Evolutionary conservation across 2,113 vertebrate species (phyloP).

Genomic region (Microcebus jonahi): DNA sequence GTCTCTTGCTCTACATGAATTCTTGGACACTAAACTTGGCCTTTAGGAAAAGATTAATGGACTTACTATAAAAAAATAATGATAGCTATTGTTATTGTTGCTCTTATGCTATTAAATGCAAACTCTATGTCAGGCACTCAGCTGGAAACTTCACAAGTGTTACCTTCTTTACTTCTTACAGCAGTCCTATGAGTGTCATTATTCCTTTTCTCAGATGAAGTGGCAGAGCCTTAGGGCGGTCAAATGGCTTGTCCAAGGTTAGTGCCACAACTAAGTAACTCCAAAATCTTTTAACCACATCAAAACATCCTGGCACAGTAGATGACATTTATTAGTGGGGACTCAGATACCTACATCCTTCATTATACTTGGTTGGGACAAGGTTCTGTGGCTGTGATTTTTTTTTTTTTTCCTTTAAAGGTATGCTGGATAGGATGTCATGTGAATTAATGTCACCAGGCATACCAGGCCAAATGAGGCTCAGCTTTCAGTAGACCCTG

Average conservation of each 20-base stretch:
- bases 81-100: neutral
- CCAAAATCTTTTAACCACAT: neutral
- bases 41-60: neutral
- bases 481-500: neutral
- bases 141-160: accelerated
- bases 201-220: accelerated
- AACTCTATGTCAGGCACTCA: neutral
- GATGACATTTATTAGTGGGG: no score
- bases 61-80: neutral
- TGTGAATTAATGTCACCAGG: neutral
- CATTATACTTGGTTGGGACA: accelerated
- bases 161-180: accelerated
- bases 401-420: no score
- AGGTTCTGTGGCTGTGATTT: neutral
- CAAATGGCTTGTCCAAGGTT: neutral
- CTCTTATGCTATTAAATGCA: neutral
- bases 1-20: neutral
- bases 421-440: neutral
- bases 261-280: neutral
- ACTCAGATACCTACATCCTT: neutral
- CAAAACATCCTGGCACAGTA: accelerated
- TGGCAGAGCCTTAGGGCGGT: neutral
- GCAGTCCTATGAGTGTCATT: accelerated
- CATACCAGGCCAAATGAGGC: neutral
- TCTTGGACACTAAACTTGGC: neutral